phyloP scores from a whole-genome alignment of 2,113 vertebrate genomes.

The Eurystomus gularis region DNA sequence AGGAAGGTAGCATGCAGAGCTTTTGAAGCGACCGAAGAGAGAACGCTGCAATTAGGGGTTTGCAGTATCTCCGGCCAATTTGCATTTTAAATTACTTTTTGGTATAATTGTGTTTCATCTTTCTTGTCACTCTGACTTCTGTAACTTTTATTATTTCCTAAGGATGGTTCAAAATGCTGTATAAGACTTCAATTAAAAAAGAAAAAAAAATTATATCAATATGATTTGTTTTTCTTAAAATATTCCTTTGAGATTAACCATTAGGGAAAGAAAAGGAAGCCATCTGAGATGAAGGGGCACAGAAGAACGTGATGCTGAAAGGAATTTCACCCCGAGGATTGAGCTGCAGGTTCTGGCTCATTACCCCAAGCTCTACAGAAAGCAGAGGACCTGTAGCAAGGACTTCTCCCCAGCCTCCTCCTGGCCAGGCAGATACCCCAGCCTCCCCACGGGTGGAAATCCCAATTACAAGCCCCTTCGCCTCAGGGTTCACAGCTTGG shows the following conservation, averaged over 20 bases:
- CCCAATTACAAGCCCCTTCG: neutral
- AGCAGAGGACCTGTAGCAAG: neutral
- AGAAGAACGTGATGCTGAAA: neutral
- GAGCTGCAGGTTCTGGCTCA: neutral
- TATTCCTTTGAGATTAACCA: conserved; percentile 52
- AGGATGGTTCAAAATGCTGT: conserved; percentile 5
- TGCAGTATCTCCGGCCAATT: conserved; percentile 32
- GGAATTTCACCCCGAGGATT: neutral
- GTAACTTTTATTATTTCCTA: conserved; percentile 37
- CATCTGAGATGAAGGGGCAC: neutral
- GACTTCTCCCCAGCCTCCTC: neutral
- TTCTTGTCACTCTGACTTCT: conserved; percentile 57
- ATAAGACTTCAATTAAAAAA: neutral
- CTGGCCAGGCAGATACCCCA: neutral
- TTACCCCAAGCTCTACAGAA: neutral
- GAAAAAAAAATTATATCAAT: neutral
- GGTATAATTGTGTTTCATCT: conserved; percentile 57
- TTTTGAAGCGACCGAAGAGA: neutral
- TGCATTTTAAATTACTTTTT: conserved; percentile 74
- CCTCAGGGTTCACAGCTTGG: neutral
- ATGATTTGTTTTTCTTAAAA: conserved; percentile 30
- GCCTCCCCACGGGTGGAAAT: fast-evolving
- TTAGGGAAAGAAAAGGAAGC: neutral
- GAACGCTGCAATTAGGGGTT: conserved; percentile 36
- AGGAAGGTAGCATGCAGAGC: neutral